phyloP scores from a whole-genome alignment of 2,113 vertebrate genomes.

The Ceyx margarethae region DNA sequence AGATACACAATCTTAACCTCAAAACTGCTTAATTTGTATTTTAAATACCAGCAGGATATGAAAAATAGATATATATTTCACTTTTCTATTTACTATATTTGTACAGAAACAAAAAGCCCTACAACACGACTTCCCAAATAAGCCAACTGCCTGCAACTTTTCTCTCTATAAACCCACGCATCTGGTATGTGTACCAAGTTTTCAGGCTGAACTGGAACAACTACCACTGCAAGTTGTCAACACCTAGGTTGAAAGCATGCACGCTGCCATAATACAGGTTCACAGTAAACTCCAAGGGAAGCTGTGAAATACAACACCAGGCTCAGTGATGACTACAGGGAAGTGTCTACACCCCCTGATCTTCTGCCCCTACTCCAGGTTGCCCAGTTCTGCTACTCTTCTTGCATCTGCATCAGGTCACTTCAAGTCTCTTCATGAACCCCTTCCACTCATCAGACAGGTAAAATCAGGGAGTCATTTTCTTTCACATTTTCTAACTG shows the following conservation, averaged over 20 bases:
- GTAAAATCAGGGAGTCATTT: not conserved
- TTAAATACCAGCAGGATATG: not conserved
- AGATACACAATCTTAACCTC: not conserved
- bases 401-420: not conserved
- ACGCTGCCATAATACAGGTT: not conserved
- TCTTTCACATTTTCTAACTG: not conserved
- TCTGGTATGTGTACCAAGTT: not conserved
- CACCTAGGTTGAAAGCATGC: not conserved
- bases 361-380: too few species aligned
- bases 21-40: not conserved
- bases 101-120: not conserved
- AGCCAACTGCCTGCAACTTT: not conserved
- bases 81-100: not conserved
- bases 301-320: accelerated
- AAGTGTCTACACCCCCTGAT: too few species aligned
- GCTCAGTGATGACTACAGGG: not conserved
- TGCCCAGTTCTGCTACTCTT: too few species aligned
- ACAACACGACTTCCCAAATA: not conserved
- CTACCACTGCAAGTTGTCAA: not conserved
- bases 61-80: not conserved
- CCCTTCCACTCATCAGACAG: not conserved
- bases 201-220: not conserved
- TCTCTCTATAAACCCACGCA: too few species aligned
- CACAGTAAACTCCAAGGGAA: not conserved
- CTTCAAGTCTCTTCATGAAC: not conserved